phyloP scores from a whole-genome alignment of 2,113 vertebrate genomes.

The Cryptoleucopteryx plumbea region DNA sequence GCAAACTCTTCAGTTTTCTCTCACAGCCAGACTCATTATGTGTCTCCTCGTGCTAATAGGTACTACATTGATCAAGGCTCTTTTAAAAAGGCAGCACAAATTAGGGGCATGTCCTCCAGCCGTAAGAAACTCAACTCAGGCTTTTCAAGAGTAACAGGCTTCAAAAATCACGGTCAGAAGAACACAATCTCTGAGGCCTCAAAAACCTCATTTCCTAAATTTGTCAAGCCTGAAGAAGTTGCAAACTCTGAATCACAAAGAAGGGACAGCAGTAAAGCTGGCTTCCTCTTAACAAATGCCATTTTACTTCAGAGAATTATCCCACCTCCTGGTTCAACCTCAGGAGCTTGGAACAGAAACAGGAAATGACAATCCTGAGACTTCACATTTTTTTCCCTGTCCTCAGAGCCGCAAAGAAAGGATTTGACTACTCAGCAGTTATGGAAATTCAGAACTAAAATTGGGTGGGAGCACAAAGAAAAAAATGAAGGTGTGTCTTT shows the following conservation, averaged over 20 bases:
- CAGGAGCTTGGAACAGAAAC: neutral
- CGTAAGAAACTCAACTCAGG: neutral
- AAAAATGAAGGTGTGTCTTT: neutral
- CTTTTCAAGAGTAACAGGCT: conserved; percentile 9
- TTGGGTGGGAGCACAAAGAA: neutral
- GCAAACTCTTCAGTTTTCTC: neutral
- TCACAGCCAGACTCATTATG: neutral
- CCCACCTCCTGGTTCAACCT: neutral
- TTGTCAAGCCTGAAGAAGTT: neutral
- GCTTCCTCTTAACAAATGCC: neutral
- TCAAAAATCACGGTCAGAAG: neutral
- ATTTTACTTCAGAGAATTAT: conserved; percentile 15
- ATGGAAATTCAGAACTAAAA: conserved; percentile 31
- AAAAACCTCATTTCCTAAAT: conserved; percentile 1
- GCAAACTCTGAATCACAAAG: neutral
- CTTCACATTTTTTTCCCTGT: neutral
- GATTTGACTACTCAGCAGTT: conserved; percentile 30
- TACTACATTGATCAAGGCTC: neutral
- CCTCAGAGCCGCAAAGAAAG: neutral
- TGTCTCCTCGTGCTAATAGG: neutral
- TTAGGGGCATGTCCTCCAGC: neutral
- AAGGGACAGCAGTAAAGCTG: neutral
- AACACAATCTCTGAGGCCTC: neutral
- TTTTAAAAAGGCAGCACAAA: neutral
- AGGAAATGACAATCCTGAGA: neutral